phyloP scores from a whole-genome alignment of 2,797 vertebrate species.

The Acomys russatus region DNA sequence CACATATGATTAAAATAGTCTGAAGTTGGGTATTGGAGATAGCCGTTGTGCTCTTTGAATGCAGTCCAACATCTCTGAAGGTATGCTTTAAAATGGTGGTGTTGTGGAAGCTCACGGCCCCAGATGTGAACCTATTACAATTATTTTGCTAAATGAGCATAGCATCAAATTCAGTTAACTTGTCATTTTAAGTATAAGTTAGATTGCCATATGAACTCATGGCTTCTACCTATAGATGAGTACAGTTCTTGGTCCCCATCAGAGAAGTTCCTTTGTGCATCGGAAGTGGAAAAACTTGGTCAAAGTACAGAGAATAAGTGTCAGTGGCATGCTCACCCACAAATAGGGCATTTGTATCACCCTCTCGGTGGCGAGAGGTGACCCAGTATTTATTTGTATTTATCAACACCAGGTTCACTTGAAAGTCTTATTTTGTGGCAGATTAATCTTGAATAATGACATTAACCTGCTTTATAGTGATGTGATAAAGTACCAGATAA shows the following conservation, averaged over 20 bases:
- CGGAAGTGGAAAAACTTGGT: neutral
- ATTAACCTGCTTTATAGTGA: neutral
- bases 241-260: neutral
- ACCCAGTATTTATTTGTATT: neutral
- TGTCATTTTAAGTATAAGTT: no score
- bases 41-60: accelerated
- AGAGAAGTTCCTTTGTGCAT: neutral
- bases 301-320: neutral
- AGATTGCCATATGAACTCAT: neutral
- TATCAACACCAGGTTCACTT: neutral
- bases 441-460: neutral
- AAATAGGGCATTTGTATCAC: neutral
- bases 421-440: accelerated
- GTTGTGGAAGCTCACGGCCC: neutral
- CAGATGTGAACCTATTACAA: neutral
- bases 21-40: neutral
- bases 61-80: neutral
- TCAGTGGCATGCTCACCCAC: neutral
- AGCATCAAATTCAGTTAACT: neutral
- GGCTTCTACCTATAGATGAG: neutral
- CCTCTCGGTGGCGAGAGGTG: neutral
- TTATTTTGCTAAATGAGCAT: neutral
- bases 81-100: neutral
- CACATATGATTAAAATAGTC: accelerated
- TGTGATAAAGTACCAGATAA: neutral